These are phyloP conservation scores for Oncorhynchus keta DNA, from an alignment of 2,113 vertebrate species.

Conservation along the genomic window DNA sequence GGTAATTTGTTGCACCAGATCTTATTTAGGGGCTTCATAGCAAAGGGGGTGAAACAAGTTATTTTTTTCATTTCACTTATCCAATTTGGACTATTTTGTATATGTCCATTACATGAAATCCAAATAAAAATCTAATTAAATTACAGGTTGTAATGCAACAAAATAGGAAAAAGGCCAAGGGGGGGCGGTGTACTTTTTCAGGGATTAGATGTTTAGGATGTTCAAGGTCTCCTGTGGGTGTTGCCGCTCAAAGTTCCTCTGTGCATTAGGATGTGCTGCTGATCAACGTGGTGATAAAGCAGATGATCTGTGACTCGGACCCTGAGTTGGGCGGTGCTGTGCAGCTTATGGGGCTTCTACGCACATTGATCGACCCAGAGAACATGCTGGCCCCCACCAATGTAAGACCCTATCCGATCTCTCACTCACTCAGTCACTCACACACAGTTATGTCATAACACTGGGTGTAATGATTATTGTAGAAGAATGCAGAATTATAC, in stretches of 20 bases:
- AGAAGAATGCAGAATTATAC: too few species aligned
- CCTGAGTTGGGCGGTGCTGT: conserved; percentile 96
- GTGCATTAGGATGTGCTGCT: conserved; percentile 89
- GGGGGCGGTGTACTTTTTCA: too few species aligned
- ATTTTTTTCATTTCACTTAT: too few species aligned
- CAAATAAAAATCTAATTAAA: too few species aligned
- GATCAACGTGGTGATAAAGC: conserved; percentile 98
- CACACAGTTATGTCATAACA: background rate
- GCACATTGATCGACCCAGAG: conserved; percentile 96
- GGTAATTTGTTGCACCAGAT: too few species aligned
- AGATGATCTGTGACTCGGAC: conserved; percentile 99
- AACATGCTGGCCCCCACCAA: conserved; percentile 98
- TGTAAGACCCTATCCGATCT: conserved; percentile 69
- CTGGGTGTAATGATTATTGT: background rate
- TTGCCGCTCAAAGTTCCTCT: background rate
- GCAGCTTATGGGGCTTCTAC: conserved; percentile 95
- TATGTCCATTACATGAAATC: too few species aligned
- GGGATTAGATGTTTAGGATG: background rate
- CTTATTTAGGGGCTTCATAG: too few species aligned
- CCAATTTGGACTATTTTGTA: too few species aligned
- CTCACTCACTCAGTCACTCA: background rate
- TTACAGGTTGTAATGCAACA: too few species aligned
- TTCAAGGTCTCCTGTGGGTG: background rate
- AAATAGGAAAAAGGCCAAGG: too few species aligned
- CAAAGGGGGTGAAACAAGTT: too few species aligned